Base-by-base conservation (phyloP, 2,888 invertebrate species). In the Drosophila barbarae region DNA sequence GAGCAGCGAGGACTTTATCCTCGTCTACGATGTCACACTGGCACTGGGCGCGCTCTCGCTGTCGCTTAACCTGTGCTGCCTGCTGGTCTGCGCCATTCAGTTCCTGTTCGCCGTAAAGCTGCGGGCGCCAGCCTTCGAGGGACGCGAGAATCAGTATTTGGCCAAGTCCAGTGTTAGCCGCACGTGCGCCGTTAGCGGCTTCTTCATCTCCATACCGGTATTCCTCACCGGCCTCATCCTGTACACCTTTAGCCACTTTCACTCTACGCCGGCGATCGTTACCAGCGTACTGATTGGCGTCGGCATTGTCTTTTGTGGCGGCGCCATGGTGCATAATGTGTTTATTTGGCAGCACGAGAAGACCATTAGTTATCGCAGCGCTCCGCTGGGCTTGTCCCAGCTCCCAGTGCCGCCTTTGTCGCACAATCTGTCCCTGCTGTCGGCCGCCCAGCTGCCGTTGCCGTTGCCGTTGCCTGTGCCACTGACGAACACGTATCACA, bases 311-410 rank as follows among this genome's bases (percentile, higher is more conserved):
- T 97, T 97, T 90, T 96, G 97, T 88, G 95, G 97, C 75, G 95
- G 95, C 84, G 96, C 97, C 23, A 95, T 97, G 93, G 95, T 97
- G 18, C 97, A 98, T 90, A 97, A 97, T 90, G 96, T 96, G 13
- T 97, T 96, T 89, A 94, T 97, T 50, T 98, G 97, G 97, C 96
- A 97, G 90, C 94, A 94, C 88, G 95, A 95, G 89, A 96, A 96
- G 90, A 96, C 95, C 1, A 95, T 94, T 77, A 93, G 95, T 54
- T 95, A 95, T 32, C 87, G 91, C 9, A 91, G 91, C 66, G 68
- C 66, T 5, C 69, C 69, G 12, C 28, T 47, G 36, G 18, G 15
- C 8, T 30, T 83, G 2, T 75, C 86, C 38, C 51, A 73, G 44
- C 58, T 72, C 7, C n/a, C n/a, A n/a, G 32, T 23, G 21, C 23